Conservation (phyloP, 2,888 invertebrate genomes). For the Oscheius sp. region DNA sequence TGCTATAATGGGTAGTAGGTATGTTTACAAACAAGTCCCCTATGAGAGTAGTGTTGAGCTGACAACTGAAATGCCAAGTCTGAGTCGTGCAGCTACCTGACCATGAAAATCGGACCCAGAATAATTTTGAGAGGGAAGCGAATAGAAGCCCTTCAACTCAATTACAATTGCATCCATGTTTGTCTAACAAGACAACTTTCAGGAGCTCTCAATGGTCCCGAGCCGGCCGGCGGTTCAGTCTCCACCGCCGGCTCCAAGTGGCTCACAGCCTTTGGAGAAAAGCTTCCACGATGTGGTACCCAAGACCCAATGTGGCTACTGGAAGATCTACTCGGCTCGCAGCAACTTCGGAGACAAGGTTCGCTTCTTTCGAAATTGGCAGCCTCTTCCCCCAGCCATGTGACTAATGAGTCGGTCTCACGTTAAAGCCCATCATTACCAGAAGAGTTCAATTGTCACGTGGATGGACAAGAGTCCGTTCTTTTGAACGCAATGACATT, state of each 20-base stretch:
- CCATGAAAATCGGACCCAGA: too few species aligned
- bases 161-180: not conserved
- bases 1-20: too few species aligned
- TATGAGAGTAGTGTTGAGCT: too few species aligned
- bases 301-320: slow-evolving; percentile 50
- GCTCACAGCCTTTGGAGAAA: slow-evolving; percentile 19
- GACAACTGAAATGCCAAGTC: too few species aligned
- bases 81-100: too few species aligned
- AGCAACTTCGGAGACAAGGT: slow-evolving; percentile 63
- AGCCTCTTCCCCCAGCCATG: not conserved
- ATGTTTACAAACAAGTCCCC: too few species aligned
- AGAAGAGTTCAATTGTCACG: too few species aligned
- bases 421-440: too few species aligned
- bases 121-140: too few species aligned
- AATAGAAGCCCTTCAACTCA: not conserved
- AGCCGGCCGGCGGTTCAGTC: slow-evolving; percentile 48
- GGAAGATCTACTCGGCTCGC: slow-evolving; percentile 62
- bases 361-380: not conserved
- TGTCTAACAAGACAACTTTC: slow-evolving; percentile 35
- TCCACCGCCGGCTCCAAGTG: slow-evolving; percentile 48
- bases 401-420: slow-evolving; percentile 4
- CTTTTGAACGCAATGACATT: not conserved
- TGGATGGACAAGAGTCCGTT: too few species aligned
- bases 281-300: slow-evolving; percentile 26
- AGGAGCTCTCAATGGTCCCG: slow-evolving; percentile 60